Base-by-base conservation (phyloP, 2,113 vertebrate genomes). In the Epinephelus cyanopodus region DNA sequence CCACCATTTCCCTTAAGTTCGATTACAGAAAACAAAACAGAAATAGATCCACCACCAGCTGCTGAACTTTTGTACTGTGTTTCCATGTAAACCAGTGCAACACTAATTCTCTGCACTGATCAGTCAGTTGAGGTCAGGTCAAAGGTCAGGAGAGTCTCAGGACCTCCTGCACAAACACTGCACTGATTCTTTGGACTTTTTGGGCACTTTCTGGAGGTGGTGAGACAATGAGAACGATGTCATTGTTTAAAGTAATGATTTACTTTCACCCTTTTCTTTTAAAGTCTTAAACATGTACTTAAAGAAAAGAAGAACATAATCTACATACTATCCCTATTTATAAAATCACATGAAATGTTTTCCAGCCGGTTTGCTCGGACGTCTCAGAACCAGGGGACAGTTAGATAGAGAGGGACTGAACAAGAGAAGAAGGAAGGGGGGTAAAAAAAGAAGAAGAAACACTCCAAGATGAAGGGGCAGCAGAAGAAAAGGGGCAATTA, bases 401-500 rank as follows among this genome's bases (percentile, higher is more conserved):
- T 82, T 39, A 69, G 39, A 84, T 29, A 25, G 52, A 82, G 75
- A 87, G 72, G 63, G 78, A 66, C 13, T 27, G 73, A 81, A 58
- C 14, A 3, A 50, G 57, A 79, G 75, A 79, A 67, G 75, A 81
- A 67, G 78, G 64, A 65, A 74, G 71, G 65, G 72, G 72, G 71
- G 62, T 63, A 81, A 80, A 73, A 60, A 54, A 78, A 42, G 52
- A 37, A 77, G 67, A 85, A 73, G 85, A 93, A 92, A 87, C 86
- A 81, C 84, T 91, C 70, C 58, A 90, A 94, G 94, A 95, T 96
- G 95, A 95, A 96, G 95, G 95, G 93, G 78, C 83, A 88, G 80
- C 89, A 93, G 92, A 95, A 95, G 94, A 95, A 95, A 95, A 95
- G 94, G 93, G 92, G 93, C 91, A 95, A 95, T 95, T 95, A 95